Conservation (phyloP, 2,888 invertebrate genomes). For the Scaptomyza flava region DNA sequence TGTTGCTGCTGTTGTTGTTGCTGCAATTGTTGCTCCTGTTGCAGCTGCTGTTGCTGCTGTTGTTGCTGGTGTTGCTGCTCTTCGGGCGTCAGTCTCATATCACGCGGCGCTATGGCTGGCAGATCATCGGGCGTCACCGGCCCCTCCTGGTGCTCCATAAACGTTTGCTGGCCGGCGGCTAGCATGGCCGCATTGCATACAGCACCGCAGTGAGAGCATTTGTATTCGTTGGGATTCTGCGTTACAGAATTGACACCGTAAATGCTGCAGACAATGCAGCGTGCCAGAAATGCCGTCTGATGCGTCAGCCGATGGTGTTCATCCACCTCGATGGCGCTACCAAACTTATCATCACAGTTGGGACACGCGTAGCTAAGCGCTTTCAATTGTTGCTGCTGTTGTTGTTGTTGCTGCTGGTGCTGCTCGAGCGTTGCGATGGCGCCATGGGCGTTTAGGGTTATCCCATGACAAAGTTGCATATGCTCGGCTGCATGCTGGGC, state of each 20-base stretch:
- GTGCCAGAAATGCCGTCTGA: conserved; percentile 82
- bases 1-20: conserved; percentile 58
- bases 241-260: conserved; percentile 81
- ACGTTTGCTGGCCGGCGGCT: conserved; percentile 73
- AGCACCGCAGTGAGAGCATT: conserved; percentile 82
- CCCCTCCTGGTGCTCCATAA: conserved; percentile 80
- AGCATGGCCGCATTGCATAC: conserved; percentile 77
- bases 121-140: conserved; percentile 78
- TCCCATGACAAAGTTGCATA: conserved; percentile 82
- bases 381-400: conserved; percentile 67
- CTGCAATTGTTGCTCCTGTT: conserved; percentile 62
- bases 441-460: conserved; percentile 65
- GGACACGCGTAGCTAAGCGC: conserved; percentile 79
- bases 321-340: conserved; percentile 79
- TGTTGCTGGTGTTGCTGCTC: conserved; percentile 76
- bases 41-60: conserved; percentile 65
- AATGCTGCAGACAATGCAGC: conserved; percentile 82
- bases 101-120: conserved; percentile 79
- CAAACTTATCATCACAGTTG: conserved; percentile 83
- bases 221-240: conserved; percentile 82
- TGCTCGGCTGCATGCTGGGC: conserved; percentile 81
- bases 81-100: conserved; percentile 80
- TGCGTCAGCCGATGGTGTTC: conserved; percentile 82
- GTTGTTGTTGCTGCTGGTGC: conserved; percentile 56
- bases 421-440: conserved; percentile 66